Conservation (phyloP, 2,888 invertebrate species). For the Prenolepis imparis region DNA sequence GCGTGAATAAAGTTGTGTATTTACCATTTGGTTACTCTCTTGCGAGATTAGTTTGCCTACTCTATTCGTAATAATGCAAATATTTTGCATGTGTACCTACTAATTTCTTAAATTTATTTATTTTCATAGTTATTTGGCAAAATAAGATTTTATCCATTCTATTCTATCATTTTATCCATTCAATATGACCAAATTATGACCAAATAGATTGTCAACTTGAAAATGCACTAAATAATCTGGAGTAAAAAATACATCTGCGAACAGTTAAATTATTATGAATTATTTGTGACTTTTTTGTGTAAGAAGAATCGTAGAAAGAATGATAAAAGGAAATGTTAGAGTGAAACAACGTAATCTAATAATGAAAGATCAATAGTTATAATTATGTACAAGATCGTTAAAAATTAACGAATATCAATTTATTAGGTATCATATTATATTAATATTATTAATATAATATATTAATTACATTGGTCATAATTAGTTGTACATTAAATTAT, state of each 20-base stretch:
- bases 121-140: background rate
- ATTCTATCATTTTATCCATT: background rate
- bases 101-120: conserved; percentile 20
- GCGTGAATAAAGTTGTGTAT: conserved; percentile 24
- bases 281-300: background rate
- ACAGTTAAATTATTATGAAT: background rate
- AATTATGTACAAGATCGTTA: background rate
- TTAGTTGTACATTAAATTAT: conserved; percentile 42
- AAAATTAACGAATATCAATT: conserved; percentile 16
- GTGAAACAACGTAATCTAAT: background rate
- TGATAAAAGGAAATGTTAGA: background rate
- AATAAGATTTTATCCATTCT: background rate
- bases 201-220: background rate
- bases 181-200: background rate
- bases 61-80: conserved; percentile 6
- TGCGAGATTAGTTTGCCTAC: conserved; percentile 38
- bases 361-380: conserved; percentile 9
- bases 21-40: conserved; percentile 15
- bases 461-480: conserved; percentile 41
- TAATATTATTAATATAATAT: conserved; percentile 43
- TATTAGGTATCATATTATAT: conserved; percentile 43
- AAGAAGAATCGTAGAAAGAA: background rate
- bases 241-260: background rate
- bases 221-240: background rate
- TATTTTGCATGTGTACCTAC: conserved; percentile 6